Base-by-base conservation (phyloP, 1,140 invertebrate species). In the Rhyzopertha dominica region DNA sequence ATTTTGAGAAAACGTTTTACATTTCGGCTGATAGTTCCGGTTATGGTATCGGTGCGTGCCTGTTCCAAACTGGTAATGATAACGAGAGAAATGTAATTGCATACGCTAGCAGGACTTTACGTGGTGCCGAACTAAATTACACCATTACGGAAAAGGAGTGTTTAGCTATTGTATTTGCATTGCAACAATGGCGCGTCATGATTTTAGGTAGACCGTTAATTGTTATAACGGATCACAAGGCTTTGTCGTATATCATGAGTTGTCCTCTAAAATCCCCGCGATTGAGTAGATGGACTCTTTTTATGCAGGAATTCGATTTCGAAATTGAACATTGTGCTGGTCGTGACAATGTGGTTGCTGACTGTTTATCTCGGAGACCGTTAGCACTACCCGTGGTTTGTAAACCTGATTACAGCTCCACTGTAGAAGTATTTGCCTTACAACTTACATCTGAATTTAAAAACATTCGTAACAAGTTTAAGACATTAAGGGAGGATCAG, bases 241-340 rank as follows among this genome's bases (percentile, higher is more conserved):
- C 32, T 12, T 19, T 35, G n/a, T 35, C 32, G 19, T 35, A 16
- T 19, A 14, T 35, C 2, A 35, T 16, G 18, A 16, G 13, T 35
- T 35, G 32, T 12, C 2, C 9, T 20, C 23, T 41, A 17, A 16
- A 16, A 35, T 29, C 8, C 25, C 9, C 26, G 8, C 1, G 39
- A 18, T 35, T 41, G 17, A 32, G 24, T 1, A 10, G 25, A 14
- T 41, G 39, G 39, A 13, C 31, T 13, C n/a, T 41, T 29, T 34
- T 12, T 13, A 9, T 32, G 5, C 39, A 41, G 25, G 39, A 41
- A 12, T 41, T 14, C 20, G 25, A 35, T n/a, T 31, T 41, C 3
- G n/a, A 41, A 9, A 31, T 41, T 24, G 16, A 12, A 35, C 20
- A 41, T 41, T 31, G 26, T 31, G 31, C 19, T 16, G 39, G 39